These are phyloP conservation scores for Microcebus lehilahytsara DNA, from an alignment of 2,113 vertebrate genomes.

Conservation along the genomic window DNA sequence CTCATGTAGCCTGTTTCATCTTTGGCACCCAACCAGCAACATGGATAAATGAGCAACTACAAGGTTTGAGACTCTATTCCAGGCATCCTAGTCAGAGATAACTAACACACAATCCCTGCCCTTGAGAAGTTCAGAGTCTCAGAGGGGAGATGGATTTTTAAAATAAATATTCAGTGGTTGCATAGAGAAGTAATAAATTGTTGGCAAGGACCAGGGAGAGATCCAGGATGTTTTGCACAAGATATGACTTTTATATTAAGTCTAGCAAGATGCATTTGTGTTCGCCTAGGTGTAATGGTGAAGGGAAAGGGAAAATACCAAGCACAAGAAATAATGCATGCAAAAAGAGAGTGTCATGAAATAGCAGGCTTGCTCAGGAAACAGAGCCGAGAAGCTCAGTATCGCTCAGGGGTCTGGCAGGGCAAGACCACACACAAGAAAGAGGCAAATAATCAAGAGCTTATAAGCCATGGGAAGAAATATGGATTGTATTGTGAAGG, in stretches of 20 bases:
- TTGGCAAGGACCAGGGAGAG: background rate
- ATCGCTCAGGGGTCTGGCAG: background rate
- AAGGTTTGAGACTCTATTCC: background rate
- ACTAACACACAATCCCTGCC: background rate
- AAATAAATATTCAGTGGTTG: background rate
- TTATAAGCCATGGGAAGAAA: background rate
- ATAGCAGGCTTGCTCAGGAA: background rate
- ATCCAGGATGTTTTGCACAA: background rate
- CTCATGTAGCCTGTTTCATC: background rate
- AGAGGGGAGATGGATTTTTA: background rate
- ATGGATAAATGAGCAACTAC: background rate
- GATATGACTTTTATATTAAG: background rate
- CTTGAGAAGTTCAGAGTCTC: background rate
- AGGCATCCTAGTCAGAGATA: background rate
- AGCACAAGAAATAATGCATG: background rate
- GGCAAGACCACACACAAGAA: background rate
- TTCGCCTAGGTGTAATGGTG: background rate
- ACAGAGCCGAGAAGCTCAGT: background rate
- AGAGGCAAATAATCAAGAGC: background rate
- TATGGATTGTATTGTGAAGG: background rate
- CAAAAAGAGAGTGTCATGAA: background rate
- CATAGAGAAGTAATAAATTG: background rate
- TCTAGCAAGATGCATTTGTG: background rate
- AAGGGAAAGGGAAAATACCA: background rate
- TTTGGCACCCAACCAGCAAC: background rate